These are phyloP conservation scores for Philereme transversata DNA, from an alignment of 2,888 invertebrate species.

Conservation along the genomic window DNA sequence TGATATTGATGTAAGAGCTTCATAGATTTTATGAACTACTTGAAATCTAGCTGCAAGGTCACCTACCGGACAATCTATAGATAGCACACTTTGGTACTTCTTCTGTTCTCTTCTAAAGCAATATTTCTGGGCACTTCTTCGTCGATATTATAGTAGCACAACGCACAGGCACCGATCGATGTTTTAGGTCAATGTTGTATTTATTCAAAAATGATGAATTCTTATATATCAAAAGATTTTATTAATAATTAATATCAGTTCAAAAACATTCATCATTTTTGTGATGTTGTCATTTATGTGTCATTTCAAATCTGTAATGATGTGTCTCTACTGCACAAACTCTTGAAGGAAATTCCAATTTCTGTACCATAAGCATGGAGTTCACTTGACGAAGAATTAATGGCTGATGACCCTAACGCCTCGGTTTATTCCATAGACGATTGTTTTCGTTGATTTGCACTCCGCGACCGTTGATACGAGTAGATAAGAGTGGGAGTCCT, in stretches of 20 bases:
- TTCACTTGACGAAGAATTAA: slow-evolving; percentile 66
- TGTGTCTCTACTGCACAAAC: slow-evolving; percentile 56
- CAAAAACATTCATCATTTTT: slow-evolving; percentile 59
- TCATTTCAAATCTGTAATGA: slow-evolving; percentile 41
- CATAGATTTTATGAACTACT: slow-evolving; percentile 46
- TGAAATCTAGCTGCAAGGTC: slow-evolving; percentile 50
- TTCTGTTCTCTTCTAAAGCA: slow-evolving; percentile 56
- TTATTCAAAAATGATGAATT: slow-evolving; percentile 60
- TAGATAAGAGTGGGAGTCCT: slow-evolving; percentile 55
- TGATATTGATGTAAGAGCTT: slow-evolving; percentile 36
- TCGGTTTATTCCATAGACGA: slow-evolving; percentile 66
- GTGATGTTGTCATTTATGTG: slow-evolving; percentile 44
- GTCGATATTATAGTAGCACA: slow-evolving; percentile 58
- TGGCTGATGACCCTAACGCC: slow-evolving; percentile 78
- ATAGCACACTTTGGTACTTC: slow-evolving; percentile 60
- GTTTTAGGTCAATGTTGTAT: slow-evolving; percentile 50
- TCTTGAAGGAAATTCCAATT: slow-evolving; percentile 69
- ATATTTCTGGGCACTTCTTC: slow-evolving; percentile 67
- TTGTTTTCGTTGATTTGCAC: slow-evolving; percentile 68
- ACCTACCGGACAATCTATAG: slow-evolving; percentile 60
- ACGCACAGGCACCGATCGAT: slow-evolving; percentile 70
- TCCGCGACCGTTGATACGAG: slow-evolving; percentile 60
- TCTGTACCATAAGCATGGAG: slow-evolving; percentile 79
- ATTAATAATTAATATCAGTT: background rate
- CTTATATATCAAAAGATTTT: background rate